These are phyloP conservation scores for Hyperoodon ampullatus DNA, from an alignment of 2,113 vertebrate species.

Conservation along the genomic window DNA sequence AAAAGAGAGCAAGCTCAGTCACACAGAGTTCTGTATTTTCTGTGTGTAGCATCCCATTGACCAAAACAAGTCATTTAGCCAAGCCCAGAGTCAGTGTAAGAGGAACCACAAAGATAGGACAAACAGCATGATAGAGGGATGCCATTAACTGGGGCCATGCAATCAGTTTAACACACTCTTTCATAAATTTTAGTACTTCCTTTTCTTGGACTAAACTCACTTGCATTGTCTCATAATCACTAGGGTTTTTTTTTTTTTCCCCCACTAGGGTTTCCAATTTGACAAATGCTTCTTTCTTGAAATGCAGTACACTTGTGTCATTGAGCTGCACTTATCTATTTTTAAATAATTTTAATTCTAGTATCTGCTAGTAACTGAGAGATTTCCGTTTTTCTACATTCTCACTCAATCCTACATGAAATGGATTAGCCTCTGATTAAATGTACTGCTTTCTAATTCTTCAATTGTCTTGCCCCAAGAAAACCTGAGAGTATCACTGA, in stretches of 20 bases:
- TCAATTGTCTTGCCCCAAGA: not conserved
- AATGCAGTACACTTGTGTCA: not conserved
- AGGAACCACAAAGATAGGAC: not conserved
- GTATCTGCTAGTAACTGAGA: not conserved
- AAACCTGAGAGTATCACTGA: conserved; percentile 4
- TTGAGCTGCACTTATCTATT: not conserved
- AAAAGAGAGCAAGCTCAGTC: not conserved
- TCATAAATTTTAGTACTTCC: not conserved
- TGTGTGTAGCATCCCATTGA: not conserved
- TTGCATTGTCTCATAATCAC: not conserved
- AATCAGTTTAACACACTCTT: not conserved
- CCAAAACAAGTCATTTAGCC: not conserved
- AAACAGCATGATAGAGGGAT: not conserved
- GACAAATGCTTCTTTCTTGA: not conserved
- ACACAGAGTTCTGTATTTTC: not conserved
- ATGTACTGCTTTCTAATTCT: not conserved
- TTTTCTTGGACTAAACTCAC: not conserved
- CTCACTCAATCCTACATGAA: not conserved
- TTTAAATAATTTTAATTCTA: conserved; percentile 47
- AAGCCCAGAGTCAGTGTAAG: not conserved
- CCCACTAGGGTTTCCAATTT: not conserved
- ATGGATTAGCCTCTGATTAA: conserved; percentile 40
- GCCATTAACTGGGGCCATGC: too few relatives aligned
- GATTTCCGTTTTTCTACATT: conserved; percentile 2
- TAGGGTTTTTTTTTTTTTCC: not conserved